phyloP scores from a whole-genome alignment of 2,888 invertebrate species.

The Fissipunctia ypsillon region DNA sequence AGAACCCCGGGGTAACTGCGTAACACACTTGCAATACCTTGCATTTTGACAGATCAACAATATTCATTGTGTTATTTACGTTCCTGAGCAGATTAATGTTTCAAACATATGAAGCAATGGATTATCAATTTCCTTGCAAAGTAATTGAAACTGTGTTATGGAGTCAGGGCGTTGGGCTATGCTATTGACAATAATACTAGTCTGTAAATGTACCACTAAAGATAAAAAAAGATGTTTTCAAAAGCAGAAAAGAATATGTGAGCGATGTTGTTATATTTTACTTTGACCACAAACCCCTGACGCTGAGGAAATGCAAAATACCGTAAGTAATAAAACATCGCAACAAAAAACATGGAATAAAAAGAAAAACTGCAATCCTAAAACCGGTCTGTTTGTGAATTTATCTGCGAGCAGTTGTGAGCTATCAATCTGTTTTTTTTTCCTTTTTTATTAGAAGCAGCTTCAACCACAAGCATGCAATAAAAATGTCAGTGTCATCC shows the following conservation, averaged over 20 bases:
- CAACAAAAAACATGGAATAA: neutral
- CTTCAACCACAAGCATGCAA: conserved; percentile 19
- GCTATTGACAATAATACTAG: neutral
- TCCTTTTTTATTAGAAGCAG: conserved; percentile 25
- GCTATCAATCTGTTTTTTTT: conserved; percentile 16
- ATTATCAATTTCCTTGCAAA: too few species aligned
- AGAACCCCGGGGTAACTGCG: neutral
- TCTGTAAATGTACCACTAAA: neutral
- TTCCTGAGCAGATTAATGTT: neutral
- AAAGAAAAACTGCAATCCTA: conserved; percentile 1
- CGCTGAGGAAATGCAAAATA: neutral
- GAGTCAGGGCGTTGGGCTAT: neutral
- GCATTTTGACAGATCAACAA: neutral
- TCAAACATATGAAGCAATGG: too few species aligned
- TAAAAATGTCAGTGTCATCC: conserved; percentile 23
- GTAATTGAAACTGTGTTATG: neutral
- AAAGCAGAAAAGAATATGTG: neutral
- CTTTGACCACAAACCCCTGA: neutral
- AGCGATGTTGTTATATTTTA: neutral
- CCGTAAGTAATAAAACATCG: neutral
- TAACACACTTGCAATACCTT: too few species aligned
- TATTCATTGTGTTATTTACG: too few species aligned
- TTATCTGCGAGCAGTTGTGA: conserved; percentile 13
- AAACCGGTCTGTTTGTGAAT: neutral
- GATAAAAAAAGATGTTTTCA: neutral